phyloP scores from a whole-genome alignment of 2,888 invertebrate genomes.

The Sabellastarte sp. region DNA sequence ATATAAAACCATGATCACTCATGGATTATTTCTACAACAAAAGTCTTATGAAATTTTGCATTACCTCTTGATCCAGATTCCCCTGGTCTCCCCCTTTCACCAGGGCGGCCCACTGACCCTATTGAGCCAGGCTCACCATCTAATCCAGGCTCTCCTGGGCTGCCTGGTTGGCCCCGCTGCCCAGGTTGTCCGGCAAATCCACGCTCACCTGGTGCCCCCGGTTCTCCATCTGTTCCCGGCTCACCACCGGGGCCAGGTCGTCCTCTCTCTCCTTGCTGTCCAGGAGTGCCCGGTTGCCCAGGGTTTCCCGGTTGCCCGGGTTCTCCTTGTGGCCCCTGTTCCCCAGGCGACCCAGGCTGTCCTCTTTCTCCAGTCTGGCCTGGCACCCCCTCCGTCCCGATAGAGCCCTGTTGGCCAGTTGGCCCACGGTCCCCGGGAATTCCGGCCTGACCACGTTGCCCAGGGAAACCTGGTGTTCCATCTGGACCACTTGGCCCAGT shows the following conservation, averaged over 20 bases:
- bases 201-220: slow-evolving; percentile 13
- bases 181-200: slow-evolving; percentile 24
- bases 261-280: slow-evolving; percentile 54
- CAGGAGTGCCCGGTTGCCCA: slow-evolving; percentile 49
- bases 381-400: slow-evolving; percentile 10
- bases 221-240: slow-evolving; percentile 13
- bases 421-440: slow-evolving; percentile 18
- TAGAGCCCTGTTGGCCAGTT: slow-evolving; percentile 13
- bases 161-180: slow-evolving; percentile 16
- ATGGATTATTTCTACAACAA: no score
- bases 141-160: slow-evolving; percentile 18
- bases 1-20: no score
- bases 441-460: slow-evolving; percentile 21
- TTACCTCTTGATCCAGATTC: no score
- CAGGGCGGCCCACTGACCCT: slow-evolving; percentile 7
- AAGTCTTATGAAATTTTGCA: no score
- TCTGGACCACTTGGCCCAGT: slow-evolving; percentile 2
- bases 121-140: slow-evolving; percentile 12
- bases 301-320: slow-evolving; percentile 35
- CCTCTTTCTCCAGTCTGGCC: slow-evolving; percentile 20
- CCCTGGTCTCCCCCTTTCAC: no score
- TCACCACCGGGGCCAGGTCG: slow-evolving; percentile 10
- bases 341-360: slow-evolving; percentile 17
- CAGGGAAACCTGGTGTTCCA: slow-evolving; percentile 8
- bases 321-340: slow-evolving; percentile 63